phyloP scores from a whole-genome alignment of 1,140 invertebrate species.

The Coenobita brevimanus region DNA sequence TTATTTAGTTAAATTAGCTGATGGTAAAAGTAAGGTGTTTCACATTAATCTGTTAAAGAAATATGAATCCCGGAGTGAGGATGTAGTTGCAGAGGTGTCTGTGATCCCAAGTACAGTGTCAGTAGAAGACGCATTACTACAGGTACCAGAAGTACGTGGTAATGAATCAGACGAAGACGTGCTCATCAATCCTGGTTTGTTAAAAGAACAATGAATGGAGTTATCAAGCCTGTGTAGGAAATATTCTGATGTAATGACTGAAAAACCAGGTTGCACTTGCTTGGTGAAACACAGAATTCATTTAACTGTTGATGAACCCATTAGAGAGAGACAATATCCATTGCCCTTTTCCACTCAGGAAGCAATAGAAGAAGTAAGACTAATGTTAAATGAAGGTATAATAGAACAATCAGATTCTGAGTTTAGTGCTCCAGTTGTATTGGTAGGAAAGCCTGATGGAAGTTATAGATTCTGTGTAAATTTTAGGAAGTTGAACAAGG shows the following conservation, averaged over 20 bases:
- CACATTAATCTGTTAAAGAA: constrained; percentile 3
- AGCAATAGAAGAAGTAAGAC: background rate
- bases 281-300: constrained; percentile 10
- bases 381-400: constrained; percentile 7
- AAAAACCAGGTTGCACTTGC: background rate
- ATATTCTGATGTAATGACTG: background rate
- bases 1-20: background rate
- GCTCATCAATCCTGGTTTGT: background rate
- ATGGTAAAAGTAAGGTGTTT: background rate
- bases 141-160: background rate
- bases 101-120: background rate
- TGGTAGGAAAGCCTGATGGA: background rate
- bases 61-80: background rate
- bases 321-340: background rate
- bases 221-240: background rate
- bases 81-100: too few relatives aligned
- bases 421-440: background rate
- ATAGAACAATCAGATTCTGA: background rate
- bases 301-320: background rate
- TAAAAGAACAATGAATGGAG: background rate
- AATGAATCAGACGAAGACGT: background rate
- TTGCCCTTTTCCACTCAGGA: background rate
- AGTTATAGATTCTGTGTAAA: constrained; percentile 6
- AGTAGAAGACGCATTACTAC: background rate
- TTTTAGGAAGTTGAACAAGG: constrained; percentile 2